Percentiles rank a stretch among this genome's conserved stretches.
phyloP scores from a whole-genome alignment of 2,797 vertebrate species.

The Tympanoctomys barrerae region DNA sequence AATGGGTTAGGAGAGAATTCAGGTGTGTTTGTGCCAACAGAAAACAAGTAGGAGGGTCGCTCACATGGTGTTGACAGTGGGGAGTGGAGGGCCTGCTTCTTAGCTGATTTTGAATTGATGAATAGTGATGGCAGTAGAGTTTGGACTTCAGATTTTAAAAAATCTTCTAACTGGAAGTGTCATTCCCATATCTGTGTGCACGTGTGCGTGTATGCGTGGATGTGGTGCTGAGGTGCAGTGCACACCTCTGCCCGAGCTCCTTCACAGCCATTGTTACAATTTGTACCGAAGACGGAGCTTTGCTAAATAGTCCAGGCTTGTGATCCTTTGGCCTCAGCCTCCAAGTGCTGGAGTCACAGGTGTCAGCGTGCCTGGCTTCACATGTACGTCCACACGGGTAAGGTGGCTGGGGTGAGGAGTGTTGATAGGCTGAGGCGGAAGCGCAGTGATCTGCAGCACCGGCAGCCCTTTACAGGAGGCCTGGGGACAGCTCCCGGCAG shows the following conservation, averaged over 20 bases:
- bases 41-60: background rate
- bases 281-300: background rate
- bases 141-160: constrained; percentile 36
- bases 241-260: background rate
- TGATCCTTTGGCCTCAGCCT: background rate
- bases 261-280: background rate
- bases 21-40: background rate
- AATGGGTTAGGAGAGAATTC: background rate
- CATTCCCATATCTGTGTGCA: background rate
- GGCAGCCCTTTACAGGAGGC: background rate
- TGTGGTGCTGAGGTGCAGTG: background rate
- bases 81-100: background rate
- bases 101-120: background rate
- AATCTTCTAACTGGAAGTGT: background rate
- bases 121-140: background rate
- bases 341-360: background rate
- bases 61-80: background rate
- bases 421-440: background rate
- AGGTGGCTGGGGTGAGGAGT: background rate
- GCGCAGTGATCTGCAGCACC: background rate
- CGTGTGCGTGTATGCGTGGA: too few species aligned
- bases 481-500: background rate
- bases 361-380: background rate
- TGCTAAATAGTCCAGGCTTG: background rate
- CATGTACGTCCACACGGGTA: background rate